A percentile compares a stretch with the other conserved stretches of the same genome.
These are phyloP conservation scores for Microctonus aethiopoides DNA, from an alignment of 2,888 invertebrate species.

Conservation along the genomic window DNA sequence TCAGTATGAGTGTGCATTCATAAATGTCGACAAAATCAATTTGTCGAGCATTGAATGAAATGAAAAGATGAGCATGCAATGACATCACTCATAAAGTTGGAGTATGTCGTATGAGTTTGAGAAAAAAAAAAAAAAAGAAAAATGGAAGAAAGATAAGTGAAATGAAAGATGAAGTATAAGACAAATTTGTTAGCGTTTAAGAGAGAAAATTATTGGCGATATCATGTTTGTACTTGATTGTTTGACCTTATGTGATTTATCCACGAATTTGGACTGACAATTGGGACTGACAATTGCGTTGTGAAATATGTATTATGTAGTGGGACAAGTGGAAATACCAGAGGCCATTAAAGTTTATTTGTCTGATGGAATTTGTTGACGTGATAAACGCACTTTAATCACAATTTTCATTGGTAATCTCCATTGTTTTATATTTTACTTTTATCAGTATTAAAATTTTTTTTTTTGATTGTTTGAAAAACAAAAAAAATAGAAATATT, in stretches of 20 bases:
- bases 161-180: too few species aligned
- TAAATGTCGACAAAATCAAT: constrained; percentile 42
- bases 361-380: not conserved
- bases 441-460: not conserved
- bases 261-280: constrained; percentile 7
- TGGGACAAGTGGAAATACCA: not conserved
- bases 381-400: constrained; percentile 23
- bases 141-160: not conserved
- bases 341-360: constrained; percentile 10
- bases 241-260: not conserved
- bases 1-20: constrained; percentile 4
- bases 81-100: constrained; percentile 46
- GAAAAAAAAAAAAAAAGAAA: not conserved
- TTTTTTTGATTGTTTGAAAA: not conserved
- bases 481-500: not conserved
- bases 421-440: not conserved
- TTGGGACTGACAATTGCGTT: constrained; percentile 9
- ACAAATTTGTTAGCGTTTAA: not conserved
- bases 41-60: constrained; percentile 42
- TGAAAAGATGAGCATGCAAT: constrained; percentile 36
- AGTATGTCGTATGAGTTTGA: not conserved
- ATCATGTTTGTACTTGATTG: not conserved
- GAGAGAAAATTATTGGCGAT: not conserved
- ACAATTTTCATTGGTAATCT: not conserved
- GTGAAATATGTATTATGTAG: not conserved